Base-by-base conservation (phyloP, 2,797 vertebrate species). In the Chelmon rostratus region DNA sequence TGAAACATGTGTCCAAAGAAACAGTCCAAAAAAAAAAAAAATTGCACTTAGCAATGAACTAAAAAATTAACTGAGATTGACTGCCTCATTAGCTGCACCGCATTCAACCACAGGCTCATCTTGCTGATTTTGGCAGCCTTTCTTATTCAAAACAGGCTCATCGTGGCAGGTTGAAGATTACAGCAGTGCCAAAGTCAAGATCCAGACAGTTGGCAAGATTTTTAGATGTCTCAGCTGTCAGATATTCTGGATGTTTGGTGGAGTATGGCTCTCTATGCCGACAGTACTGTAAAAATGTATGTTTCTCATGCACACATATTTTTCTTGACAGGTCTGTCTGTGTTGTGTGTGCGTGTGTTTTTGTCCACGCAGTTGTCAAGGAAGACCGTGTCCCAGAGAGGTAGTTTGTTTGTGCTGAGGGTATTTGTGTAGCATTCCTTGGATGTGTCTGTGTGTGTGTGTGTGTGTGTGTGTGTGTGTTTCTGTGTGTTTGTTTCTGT, bases 401-500 rank as follows among this genome's bases (percentile, higher is more conserved):
- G 68, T 76, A 61, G 67, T 84, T 85, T 87, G 84, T 83, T 81
- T 81, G 63, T 77, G 71, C 76, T 44, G 58, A 72, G 58, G 40
- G 72, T 75, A 62, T 86, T 78, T 85, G 78, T 77, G 73, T 65
- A 25, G 38, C 69, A 74, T 46, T 78, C 62, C 77, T 73, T 70
- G 63, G 54, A 67, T 79, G 31, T 75, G 49, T 75, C 63, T 73
- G 56, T 79, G 69, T 73, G 38, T 16, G 68, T 38, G 77, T 71
- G 70, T 81, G 56, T 67, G 69, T 16, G 54, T 78, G 61, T 65
- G 58, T 16, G 64, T n/a, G 54, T 72, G 63, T 85, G 68, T 68
- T 61, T 77, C 28, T 66, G 63, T 80, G 77, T 79, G 82, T 86
- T 76, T 91, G 84, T 88, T 85, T 89, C 84, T 85, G 88, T 86